Evolutionary conservation across 2,888 invertebrate genomes (phyloP), one percentile per base, ranked within the genome.

Genomic region (Chironomus riparius): DNA sequence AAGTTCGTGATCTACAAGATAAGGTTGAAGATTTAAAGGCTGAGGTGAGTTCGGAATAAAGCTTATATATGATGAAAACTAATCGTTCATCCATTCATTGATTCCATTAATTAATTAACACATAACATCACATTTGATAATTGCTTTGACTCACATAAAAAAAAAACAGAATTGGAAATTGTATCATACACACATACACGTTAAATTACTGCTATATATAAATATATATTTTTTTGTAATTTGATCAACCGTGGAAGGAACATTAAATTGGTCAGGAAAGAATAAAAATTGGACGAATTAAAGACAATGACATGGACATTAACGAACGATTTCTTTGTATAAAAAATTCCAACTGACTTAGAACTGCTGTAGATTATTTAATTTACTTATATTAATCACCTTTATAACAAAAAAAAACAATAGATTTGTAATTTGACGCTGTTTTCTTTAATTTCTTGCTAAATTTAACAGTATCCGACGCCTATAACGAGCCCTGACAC

Each of bases 1-100:
- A 92, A 80, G 93, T 94, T 28, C 89, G 94, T 77, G 95, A 96
- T 80, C 86, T 97, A 78, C 95, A 96, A 84, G 95, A 96, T 84
- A 93, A 93, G 84, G 92, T 97, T 78, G 94, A 93, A 50, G 95
- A 96, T 83, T 87, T 97, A 47, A 94, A 94, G 85, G 94, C 96
- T 75, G 97, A 97, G 92, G 97, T 97, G 86, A 86, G 86, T 82
- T 50, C 24, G 56, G 5, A n/a, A 2, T 15, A 2, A 56, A 10
- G 5, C 5, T 56, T 28, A 4, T 38, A 4, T 4, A 38, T 10
- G 38, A 21, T 21, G 7, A 10, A 22, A 22, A 65, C 24, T 22
- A 65, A 65, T 65, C 21, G 65, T 65, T 21, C 65, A 65, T 24
- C 21, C 65, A 65, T 65, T 65, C 56, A 56, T 18, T 56, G 38